A percentile compares a stretch with the other conserved stretches of the same genome.
phyloP scores from a whole-genome alignment of 2,797 vertebrate species.

The Phrynocephalus forsythii region DNA sequence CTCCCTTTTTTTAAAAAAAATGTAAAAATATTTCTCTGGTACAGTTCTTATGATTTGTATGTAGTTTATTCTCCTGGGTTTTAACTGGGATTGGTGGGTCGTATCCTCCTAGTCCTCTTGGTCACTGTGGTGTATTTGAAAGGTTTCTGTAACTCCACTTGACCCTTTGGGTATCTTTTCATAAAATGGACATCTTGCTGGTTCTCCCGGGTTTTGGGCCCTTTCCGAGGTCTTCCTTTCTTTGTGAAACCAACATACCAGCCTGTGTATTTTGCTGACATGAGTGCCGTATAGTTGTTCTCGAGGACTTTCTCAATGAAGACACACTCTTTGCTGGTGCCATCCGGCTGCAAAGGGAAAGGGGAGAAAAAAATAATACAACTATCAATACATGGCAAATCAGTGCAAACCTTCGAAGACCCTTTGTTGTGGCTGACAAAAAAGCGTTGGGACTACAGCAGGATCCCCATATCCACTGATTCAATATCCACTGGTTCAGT shows the following conservation, averaged over 20 bases:
- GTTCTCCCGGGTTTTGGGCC: conserved; percentile 87
- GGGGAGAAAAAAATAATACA: too few species aligned
- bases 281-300: conserved; percentile 90
- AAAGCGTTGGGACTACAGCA: too few species aligned
- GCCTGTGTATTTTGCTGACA: conserved; percentile 86
- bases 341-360: conserved; percentile 78
- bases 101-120: conserved; percentile 86
- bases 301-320: conserved; percentile 90
- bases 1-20: conserved; percentile 83
- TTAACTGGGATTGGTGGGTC: conserved; percentile 83
- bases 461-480: not conserved
- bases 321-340: conserved; percentile 87
- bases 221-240: conserved; percentile 86
- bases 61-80: conserved; percentile 68
- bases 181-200: conserved; percentile 91
- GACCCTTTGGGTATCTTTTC: conserved; percentile 87
- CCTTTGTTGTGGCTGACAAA: not conserved
- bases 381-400: not conserved
- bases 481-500: too few species aligned
- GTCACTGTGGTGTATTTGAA: conserved; percentile 90
- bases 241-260: conserved; percentile 92
- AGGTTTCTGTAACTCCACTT: conserved; percentile 84
- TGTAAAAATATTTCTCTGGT: conserved; percentile 88
- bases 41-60: conserved; percentile 73
- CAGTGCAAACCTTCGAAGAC: not conserved